Percentiles rank a stretch among this genome's conserved stretches.
phyloP scores from a whole-genome alignment of 2,797 vertebrate genomes.

The Coccyzus lansbergi region DNA sequence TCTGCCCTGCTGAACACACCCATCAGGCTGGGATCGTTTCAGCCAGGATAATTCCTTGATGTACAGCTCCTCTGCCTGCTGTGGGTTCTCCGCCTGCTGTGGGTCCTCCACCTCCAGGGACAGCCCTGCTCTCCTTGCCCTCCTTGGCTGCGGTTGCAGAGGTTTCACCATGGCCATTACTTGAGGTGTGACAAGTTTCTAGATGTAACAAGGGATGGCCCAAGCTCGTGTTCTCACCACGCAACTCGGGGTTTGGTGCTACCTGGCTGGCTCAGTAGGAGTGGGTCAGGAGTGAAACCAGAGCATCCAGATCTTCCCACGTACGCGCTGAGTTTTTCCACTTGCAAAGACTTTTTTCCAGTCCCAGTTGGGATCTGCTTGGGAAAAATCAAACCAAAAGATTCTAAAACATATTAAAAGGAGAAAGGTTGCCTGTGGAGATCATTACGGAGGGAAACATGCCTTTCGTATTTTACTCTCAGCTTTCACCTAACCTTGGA shows the following conservation, averaged over 20 bases:
- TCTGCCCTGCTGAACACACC: conserved; percentile 18
- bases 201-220: conserved; percentile 3
- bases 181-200: conserved; percentile 53
- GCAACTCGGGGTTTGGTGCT: not conserved
- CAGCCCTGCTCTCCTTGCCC: not conserved
- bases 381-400: not conserved
- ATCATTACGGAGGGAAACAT: not conserved
- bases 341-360: accelerated
- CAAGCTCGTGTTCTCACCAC: not conserved
- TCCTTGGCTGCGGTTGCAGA: not conserved
- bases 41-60: not conserved
- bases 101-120: not conserved
- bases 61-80: not conserved
- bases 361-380: not conserved
- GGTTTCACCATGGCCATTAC: conserved; percentile 42
- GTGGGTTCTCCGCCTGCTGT: not conserved
- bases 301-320: not conserved
- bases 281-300: not conserved
- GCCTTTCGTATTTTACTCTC: not conserved
- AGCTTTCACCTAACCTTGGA: not conserved
- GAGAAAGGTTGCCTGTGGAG: not conserved
- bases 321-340: not conserved
- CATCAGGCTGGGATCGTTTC: not conserved
- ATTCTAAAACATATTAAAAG: not conserved
- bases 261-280: not conserved